Percentiles rank a stretch among this genome's conserved stretches.
These are phyloP conservation scores for Dinocampus coccinellae DNA, from an alignment of 2,888 invertebrate species.

Conservation along the genomic window DNA sequence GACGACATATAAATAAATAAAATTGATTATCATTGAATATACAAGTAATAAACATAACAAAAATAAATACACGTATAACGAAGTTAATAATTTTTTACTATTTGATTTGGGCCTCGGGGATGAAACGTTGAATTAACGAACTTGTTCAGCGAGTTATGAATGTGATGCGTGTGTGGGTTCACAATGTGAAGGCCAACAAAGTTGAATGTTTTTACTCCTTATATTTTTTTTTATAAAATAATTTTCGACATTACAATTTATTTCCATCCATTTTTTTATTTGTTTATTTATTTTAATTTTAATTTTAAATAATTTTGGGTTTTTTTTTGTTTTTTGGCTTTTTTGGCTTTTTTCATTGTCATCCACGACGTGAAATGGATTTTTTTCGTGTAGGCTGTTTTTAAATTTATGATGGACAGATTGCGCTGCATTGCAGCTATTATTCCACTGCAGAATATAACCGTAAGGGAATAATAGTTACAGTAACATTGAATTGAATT, in stretches of 20 bases:
- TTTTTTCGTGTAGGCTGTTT: not conserved
- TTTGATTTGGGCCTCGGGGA: conserved; percentile 29
- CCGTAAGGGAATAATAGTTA: not conserved
- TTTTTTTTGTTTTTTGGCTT: not conserved
- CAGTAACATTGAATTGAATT: not conserved
- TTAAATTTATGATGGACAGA: not conserved
- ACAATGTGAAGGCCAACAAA: not conserved
- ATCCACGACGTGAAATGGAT: not conserved
- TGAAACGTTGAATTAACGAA: conserved; percentile 24
- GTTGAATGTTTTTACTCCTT: not conserved
- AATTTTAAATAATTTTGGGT: not conserved
- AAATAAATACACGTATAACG: conserved; percentile 44
- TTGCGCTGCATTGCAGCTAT: not conserved
- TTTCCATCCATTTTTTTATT: not conserved
- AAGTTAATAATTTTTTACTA: conserved; percentile 45
- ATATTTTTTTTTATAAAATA: not conserved
- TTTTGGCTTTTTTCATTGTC: not conserved
- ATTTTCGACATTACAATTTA: not conserved
- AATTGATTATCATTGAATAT: conserved; percentile 39
- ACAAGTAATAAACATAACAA: no score
- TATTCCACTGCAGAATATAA: not conserved
- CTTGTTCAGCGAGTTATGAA: conserved; percentile 18
- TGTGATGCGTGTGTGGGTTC: conserved; percentile 7
- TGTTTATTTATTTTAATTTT: not conserved
- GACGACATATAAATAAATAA: conserved; percentile 33